Base-by-base conservation (phyloP, 1,140 invertebrate genomes). In the Tetranychus cinnabarinus region DNA sequence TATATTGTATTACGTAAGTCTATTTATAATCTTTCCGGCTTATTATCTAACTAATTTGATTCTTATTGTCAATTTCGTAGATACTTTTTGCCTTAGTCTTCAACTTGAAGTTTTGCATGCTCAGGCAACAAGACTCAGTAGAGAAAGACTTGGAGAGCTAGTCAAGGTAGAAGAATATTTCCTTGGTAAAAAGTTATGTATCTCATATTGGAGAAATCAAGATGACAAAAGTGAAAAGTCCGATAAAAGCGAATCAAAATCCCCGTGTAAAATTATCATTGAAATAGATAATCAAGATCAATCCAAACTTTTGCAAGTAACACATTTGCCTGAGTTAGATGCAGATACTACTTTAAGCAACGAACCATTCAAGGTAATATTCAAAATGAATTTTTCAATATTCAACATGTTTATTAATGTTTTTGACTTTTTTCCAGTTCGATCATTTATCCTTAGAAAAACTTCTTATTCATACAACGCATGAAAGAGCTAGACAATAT, bases 401-500 rank as follows among this genome's bases (percentile, higher is more conserved):
- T 63, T 57, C 46, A 62, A 48, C 56, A 66, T 52, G 67, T 61
- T 60, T 58, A 52, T 36, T 56, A 52, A 56, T 60, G 3, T 56
- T 65, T 46, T 34, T 61, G 47, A 61, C 60, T 48, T 63, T 56
- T 39, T 68, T 68, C 42, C 65, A 73, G 69, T 87, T 85, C 39
- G 88, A 92, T 72, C 81, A 87, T 65, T 75, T 96, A 1, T 95
- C 89, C 1, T 86, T 97, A 80, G 90, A 96, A 75, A 81, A 87
- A 54, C 75, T 97, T 54, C 75, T 97, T n/a, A 88, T 95, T n/a
- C 88, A 95, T 68, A 97, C 91, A 0, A 91, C 97, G 68, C 91
- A 96, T 71, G 83, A 95, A 36, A 77, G 93, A 62, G 90, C 88
- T 1, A 79, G 83, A 58, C 82, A 81, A 65, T 76, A 88, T 31